These are phyloP conservation scores for Anguilla japonica DNA, from an alignment of 2,113 vertebrate genomes.

Conservation along the genomic window DNA sequence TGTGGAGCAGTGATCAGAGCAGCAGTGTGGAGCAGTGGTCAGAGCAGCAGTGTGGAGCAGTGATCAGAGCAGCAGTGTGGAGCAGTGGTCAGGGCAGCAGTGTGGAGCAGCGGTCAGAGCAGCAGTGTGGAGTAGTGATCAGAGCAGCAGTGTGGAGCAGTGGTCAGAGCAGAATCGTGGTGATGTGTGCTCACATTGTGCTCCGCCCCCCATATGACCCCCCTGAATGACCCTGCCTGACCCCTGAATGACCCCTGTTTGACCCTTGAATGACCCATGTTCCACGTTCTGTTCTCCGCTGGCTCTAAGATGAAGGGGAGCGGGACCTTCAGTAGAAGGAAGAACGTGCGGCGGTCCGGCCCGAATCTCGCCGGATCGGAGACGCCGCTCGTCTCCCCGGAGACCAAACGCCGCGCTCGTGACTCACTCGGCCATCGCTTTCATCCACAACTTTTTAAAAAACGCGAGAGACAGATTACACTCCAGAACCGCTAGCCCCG, in stretches of 20 bases:
- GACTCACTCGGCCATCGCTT: neutral
- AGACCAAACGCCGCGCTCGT: neutral
- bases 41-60: neutral
- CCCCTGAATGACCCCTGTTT: neutral
- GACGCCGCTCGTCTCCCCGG: neutral
- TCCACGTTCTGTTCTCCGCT: too few species aligned
- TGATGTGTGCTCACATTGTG: too few species aligned
- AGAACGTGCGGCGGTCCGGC: neutral
- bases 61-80: neutral
- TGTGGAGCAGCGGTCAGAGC: too few species aligned
- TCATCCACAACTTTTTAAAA: neutral
- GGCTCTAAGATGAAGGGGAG: slow-evolving; percentile 64
- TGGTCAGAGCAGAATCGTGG: too few species aligned
- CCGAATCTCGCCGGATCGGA: neutral
- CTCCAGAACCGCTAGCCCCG: neutral
- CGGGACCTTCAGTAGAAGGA: slow-evolving; percentile 46
- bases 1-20: neutral
- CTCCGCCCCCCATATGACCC: neutral
- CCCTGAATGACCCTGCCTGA: neutral
- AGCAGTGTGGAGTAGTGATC: too few species aligned
- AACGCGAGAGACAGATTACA: neutral
- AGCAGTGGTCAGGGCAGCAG: neutral
- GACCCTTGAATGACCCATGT: too few species aligned
- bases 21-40: neutral
- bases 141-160: too few species aligned